Base-by-base conservation (phyloP, 2,888 invertebrate species). In the Hydropsyche betteni region DNA sequence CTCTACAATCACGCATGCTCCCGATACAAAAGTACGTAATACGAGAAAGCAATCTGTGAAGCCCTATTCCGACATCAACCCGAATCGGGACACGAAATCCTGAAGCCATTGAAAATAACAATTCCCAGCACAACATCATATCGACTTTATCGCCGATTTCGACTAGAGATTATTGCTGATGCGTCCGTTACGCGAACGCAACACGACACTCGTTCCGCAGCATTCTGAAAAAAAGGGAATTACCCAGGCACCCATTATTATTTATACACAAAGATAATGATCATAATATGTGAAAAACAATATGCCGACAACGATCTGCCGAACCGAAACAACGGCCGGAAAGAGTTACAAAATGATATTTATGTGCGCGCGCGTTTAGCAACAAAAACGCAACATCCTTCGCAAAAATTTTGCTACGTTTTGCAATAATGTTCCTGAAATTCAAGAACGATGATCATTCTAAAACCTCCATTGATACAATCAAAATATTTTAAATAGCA, bases 11-110 rank as follows among this genome's bases (percentile, higher is more conserved):
- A 44, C 44, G 44, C 44, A 44, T 10, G 6, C 55, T 55, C n/a
- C 55, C 16, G 55, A 14, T 55, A 55, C n/a, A n/a, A n/a, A n/a
- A 14, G 55, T 14, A 55, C n/a, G 55, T 64, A 64, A 64, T 34
- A 64, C 64, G 64, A 64, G 64, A 64, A 64, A 64, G 16, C 24
- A 58, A 58, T 58, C 58, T 24, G 58, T n/a, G 64, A 64, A 64
- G 36, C 64, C 64, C 34, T 64, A 64, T 34, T 34, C 34, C 36
- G 12, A 64, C 36, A 44, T 8, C 24, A 44, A 44, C 44, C 44
- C 44, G 44, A 44, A 44, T 33, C 64, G 34, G 64, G 64, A 36
- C 34, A 64, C 36, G 64, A n/a, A 64, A 64, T 64, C 64, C 64
- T 64, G 64, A 64, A 64, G 64, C 64, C 64, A 34, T 16, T 16